Evolutionary conservation across 2,888 invertebrate genomes (phyloP).

Genomic region (Agrotis puta): DNA sequence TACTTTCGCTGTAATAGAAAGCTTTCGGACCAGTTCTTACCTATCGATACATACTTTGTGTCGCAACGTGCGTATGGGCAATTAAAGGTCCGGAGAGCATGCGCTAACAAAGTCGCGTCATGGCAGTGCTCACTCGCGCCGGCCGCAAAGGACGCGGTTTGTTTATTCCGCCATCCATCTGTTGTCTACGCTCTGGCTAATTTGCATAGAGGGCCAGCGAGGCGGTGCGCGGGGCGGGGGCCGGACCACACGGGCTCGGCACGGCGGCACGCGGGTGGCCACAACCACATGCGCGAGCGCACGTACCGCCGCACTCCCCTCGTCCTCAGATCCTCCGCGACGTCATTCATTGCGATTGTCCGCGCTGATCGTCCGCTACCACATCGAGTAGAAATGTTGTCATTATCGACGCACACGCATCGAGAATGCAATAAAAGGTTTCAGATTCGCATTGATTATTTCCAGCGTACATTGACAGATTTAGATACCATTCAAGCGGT

Average conservation of each 20-base stretch:
- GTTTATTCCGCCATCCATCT: slow-evolving; percentile 91
- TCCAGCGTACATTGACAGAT: slow-evolving; percentile 76
- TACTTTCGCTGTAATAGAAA: slow-evolving; percentile 43
- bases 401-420: slow-evolving; percentile 87
- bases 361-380: slow-evolving; percentile 86
- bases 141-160: slow-evolving; percentile 87
- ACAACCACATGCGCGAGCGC: slow-evolving; percentile 88
- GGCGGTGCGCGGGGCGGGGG: slow-evolving; percentile 74
- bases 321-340: slow-evolving; percentile 75
- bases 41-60: slow-evolving; percentile 17
- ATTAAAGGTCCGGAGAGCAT: slow-evolving; percentile 44
- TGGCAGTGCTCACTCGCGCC: slow-evolving; percentile 61
- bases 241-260: slow-evolving; percentile 91
- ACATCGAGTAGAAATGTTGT: slow-evolving; percentile 88
- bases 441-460: slow-evolving; percentile 76
- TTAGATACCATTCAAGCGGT: slow-evolving; percentile 74
- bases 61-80: slow-evolving; percentile 41
- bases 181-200: slow-evolving; percentile 90
- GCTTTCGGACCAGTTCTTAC: slow-evolving; percentile 26
- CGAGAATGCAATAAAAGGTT: slow-evolving; percentile 84
- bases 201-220: slow-evolving; percentile 89
- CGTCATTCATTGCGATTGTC: slow-evolving; percentile 91
- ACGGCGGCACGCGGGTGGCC: slow-evolving; percentile 91
- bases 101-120: slow-evolving; percentile 61
- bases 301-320: slow-evolving; percentile 79